Percentiles rank a stretch among this genome's conserved stretches.
Conservation (phyloP, 2,113 vertebrate genomes). For the Notarius quadriscutis region DNA sequence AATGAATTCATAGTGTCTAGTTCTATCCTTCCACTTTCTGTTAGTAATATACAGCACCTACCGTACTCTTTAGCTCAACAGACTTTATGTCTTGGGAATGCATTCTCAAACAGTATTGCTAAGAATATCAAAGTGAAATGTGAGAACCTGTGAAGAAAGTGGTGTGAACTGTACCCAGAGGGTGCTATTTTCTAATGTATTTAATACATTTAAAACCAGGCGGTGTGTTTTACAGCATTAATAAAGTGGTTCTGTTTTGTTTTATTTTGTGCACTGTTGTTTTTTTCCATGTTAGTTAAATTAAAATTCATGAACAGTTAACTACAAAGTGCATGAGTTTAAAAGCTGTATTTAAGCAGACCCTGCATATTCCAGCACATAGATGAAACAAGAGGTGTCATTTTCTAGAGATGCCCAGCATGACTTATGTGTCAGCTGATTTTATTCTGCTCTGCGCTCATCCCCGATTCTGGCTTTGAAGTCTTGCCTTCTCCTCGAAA, state of each 20-base stretch:
- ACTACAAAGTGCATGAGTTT: neutral
- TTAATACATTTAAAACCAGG: neutral
- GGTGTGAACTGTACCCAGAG: neutral
- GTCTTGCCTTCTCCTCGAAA: constrained; percentile 33
- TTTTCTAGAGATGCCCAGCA: constrained; percentile 20
- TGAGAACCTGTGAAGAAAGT: constrained; percentile 18
- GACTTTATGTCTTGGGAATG: neutral
- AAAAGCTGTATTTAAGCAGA: constrained; percentile 5
- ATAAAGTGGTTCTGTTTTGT: neutral
- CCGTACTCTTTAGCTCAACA: neutral
- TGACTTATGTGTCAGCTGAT: constrained; percentile 31
- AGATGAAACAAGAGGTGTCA: constrained; percentile 5
- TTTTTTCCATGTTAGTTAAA: neutral
- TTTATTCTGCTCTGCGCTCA: constrained; percentile 9
- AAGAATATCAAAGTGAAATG: constrained; percentile 5
- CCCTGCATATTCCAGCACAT: neutral
- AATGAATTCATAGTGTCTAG: neutral
- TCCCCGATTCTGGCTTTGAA: constrained; percentile 38
- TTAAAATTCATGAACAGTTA: constrained; percentile 16
- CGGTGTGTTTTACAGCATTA: neutral
- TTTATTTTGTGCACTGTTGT: neutral
- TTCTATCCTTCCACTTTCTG: neutral
- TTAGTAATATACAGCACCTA: constrained; percentile 12
- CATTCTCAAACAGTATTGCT: neutral
- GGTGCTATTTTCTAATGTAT: neutral